Base-by-base conservation (phyloP, 2,113 vertebrate genomes). In the Morone chrysops region DNA sequence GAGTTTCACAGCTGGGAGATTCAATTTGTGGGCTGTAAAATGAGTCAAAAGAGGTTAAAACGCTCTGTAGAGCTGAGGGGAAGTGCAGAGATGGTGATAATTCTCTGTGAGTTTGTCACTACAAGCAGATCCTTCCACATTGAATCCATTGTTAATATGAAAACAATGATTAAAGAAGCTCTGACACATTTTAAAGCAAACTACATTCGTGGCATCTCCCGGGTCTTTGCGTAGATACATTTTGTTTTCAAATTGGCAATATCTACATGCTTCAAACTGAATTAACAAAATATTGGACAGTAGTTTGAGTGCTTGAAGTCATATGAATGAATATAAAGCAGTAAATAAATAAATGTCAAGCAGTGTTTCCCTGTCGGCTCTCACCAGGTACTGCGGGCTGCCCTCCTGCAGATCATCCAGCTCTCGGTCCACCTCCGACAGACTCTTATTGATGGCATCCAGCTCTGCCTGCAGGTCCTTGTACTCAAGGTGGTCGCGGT, bases 381-480 rank as follows among this genome's bases (percentile, higher is more conserved):
- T 94, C 85, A 96, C 96, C 96, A 94, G 95, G 83, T 96, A 96
- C 83, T 96, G 91, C 9, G 95, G 94, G 86, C 92, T 96, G 36
- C 95, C 95, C 86, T 97, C 94, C 93, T 91, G 76, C 20, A 96
- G 94, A 4, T 95, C 80, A 31, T 97, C 94, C 79, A 98, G 81
- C 47, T 96, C 93, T 68, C 92, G 88, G 91, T 96, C 95, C 73
- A 96, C 89, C 1, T 94, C 93, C 0, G 95, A 92, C 60, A 96
- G 78, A 0, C 89, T 92, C 86, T 94, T 97, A 60, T 93, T 96
- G 74, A 97, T 66, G 16, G 92, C 89, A 67, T 98, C 96, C 78
- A 97, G 89, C 75, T 95, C 96, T 7, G 90, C 95, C 93, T 97
- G 96, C 86, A 97, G 93, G 47, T 71, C 81, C 22, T 95, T 96